phyloP scores from a whole-genome alignment of 37 sponge, comb jelly and placozoan species.

The Crambe crambe region DNA sequence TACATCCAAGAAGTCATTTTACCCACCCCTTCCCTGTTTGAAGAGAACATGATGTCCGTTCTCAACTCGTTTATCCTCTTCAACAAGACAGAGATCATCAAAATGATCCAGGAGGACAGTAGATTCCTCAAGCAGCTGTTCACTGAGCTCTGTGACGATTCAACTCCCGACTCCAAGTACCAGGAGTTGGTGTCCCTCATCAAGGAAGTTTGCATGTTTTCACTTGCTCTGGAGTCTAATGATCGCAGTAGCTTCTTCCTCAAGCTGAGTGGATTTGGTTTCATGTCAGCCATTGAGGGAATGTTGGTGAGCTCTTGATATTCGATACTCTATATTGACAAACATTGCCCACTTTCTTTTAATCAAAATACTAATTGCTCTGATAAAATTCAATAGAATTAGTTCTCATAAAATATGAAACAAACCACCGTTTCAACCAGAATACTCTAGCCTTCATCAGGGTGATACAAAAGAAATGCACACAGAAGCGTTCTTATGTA shows the following conservation, averaged over 20 bases:
- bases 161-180: slow-evolving; percentile 37
- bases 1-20: slow-evolving; percentile 95
- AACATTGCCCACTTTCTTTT: no score
- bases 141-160: slow-evolving; percentile 37
- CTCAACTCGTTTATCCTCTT: slow-evolving; percentile 82
- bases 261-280: slow-evolving; percentile 44
- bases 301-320: slow-evolving; percentile 52
- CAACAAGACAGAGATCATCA: slow-evolving; percentile 90
- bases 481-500: no score
- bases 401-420: no score
- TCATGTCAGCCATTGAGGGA: slow-evolving; percentile 64
- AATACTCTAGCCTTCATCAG: no score
- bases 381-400: no score
- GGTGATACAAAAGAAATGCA: no score
- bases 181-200: slow-evolving; percentile 58
- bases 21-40: slow-evolving; percentile 96
- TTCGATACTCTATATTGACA: no score
- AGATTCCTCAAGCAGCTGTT: slow-evolving; percentile 73
- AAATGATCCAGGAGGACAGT: slow-evolving; percentile 61
- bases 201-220: slow-evolving; percentile 37
- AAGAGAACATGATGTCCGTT: slow-evolving; percentile 92
- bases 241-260: slow-evolving; percentile 48
- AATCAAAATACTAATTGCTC: no score
- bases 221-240: slow-evolving; percentile 31
- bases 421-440: no score